phyloP scores from a whole-genome alignment of 64 coral and sea anemone genomes.

The Actinia equina region DNA sequence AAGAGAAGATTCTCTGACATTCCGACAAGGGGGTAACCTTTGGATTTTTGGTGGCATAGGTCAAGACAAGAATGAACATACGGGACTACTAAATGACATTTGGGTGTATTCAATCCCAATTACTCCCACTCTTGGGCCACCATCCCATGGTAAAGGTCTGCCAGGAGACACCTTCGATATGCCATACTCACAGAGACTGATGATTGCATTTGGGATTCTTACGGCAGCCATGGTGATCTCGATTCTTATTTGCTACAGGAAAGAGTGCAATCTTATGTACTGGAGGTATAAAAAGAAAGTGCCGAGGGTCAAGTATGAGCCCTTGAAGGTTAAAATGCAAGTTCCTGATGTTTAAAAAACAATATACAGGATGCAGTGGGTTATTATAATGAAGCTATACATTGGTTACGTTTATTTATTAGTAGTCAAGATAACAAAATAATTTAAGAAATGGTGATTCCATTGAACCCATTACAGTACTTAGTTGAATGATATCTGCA shows the following conservation, averaged over 20 bases:
- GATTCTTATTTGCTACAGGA: slow-evolving; percentile 57
- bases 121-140: not conserved
- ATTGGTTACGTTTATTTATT: no score
- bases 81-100: slow-evolving; percentile 79
- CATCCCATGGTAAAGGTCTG: not conserved
- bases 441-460: no score
- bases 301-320: slow-evolving; percentile 77
- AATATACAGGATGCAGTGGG: not conserved
- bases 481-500: no score
- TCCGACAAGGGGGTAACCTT: slow-evolving; percentile 32
- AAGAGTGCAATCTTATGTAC: slow-evolving; percentile 54
- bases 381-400: not conserved
- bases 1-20: slow-evolving; percentile 47
- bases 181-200: slow-evolving; percentile 60
- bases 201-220: slow-evolving; percentile 61
- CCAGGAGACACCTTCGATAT: slow-evolving; percentile 81
- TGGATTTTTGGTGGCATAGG: slow-evolving; percentile 87
- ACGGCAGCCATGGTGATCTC: slow-evolving; percentile 43
- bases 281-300: slow-evolving; percentile 25
- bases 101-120: slow-evolving; percentile 39
- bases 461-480: no score
- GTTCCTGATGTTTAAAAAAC: slow-evolving; percentile 29
- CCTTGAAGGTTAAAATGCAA: slow-evolving; percentile 72
- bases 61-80: slow-evolving; percentile 44
- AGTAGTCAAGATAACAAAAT: no score